Conservation (phyloP, 53 echinoderm and acorn worm genomes). For the Patiria pectinifera region DNA sequence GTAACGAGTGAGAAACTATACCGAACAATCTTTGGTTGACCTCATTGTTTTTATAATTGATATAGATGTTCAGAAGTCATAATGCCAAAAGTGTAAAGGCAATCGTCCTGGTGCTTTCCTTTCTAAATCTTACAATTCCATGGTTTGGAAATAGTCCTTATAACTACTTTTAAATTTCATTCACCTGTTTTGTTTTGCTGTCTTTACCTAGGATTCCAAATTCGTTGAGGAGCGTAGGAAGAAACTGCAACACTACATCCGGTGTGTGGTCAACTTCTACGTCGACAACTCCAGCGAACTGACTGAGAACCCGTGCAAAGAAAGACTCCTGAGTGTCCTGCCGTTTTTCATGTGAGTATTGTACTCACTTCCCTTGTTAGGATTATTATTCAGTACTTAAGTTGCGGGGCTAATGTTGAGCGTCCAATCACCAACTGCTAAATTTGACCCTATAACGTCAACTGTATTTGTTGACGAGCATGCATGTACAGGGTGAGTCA, state of each 20-base stretch:
- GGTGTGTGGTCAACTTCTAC: conserved; percentile 89
- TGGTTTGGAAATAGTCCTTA: background rate
- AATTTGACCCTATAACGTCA: background rate
- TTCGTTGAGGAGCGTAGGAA: conserved; percentile 95
- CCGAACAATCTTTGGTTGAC: too few species aligned
- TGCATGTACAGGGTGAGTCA: too few species aligned
- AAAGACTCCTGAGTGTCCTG: conserved; percentile 76
- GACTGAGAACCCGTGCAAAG: conserved; percentile 88
- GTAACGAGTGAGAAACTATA: too few species aligned
- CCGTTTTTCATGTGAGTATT: conserved; percentile 92
- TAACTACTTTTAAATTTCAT: background rate
- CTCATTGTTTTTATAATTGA: too few species aligned
- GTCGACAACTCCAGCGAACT: conserved; percentile 74
- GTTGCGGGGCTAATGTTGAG: background rate
- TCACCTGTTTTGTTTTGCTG: background rate
- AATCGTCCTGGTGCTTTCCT: too few species aligned
- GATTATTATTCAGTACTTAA: background rate
- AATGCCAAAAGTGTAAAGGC: too few species aligned
- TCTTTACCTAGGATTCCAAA: conserved; percentile 79
- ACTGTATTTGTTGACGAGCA: too few species aligned
- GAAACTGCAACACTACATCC: conserved; percentile 90
- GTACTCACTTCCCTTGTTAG: background rate
- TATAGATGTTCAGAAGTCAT: too few species aligned
- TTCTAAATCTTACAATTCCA: too few species aligned
- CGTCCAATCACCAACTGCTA: too few species aligned